Percentiles rank a stretch among this genome's conserved stretches.
phyloP scores from a whole-genome alignment of 2,888 invertebrate genomes.

The Spialia ferax region DNA sequence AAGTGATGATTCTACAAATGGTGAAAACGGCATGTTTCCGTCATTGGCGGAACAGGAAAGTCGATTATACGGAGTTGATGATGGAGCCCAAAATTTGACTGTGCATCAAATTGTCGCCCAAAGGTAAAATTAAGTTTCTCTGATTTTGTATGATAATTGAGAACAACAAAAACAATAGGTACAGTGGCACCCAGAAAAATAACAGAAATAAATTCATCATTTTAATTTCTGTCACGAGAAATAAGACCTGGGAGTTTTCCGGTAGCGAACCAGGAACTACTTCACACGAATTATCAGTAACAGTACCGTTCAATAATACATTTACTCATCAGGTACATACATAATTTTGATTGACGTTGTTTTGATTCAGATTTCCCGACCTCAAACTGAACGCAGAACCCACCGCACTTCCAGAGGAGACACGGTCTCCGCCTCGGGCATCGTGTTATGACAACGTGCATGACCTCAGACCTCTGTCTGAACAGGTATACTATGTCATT shows the following conservation, averaged over 20 bases:
- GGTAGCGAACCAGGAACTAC: too few species aligned
- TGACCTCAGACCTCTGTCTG: constrained; percentile 80
- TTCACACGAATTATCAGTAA: too few species aligned
- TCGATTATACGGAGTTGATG: constrained; percentile 80
- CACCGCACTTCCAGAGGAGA: constrained; percentile 70
- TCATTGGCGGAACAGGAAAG: constrained; percentile 82
- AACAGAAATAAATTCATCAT: too few species aligned
- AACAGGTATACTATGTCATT: constrained; percentile 66
- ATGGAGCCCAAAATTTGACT: constrained; percentile 88
- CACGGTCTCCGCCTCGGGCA: constrained; percentile 84
- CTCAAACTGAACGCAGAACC: constrained; percentile 88
- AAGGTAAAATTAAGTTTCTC: constrained; percentile 74
- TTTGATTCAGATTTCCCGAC: constrained; percentile 88
- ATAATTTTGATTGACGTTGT: too few species aligned
- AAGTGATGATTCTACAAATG: constrained; percentile 71
- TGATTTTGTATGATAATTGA: not conserved
- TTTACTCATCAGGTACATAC: too few species aligned
- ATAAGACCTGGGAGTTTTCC: too few species aligned
- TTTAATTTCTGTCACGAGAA: too few species aligned
- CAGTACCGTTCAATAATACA: too few species aligned
- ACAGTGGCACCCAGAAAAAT: too few species aligned
- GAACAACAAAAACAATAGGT: too few species aligned
- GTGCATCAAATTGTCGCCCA: constrained; percentile 93
- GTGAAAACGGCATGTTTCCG: constrained; percentile 82
- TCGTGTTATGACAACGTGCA: constrained; percentile 95